phyloP scores from a whole-genome alignment of 1,140 invertebrate species.

The Nephila pilipes region DNA sequence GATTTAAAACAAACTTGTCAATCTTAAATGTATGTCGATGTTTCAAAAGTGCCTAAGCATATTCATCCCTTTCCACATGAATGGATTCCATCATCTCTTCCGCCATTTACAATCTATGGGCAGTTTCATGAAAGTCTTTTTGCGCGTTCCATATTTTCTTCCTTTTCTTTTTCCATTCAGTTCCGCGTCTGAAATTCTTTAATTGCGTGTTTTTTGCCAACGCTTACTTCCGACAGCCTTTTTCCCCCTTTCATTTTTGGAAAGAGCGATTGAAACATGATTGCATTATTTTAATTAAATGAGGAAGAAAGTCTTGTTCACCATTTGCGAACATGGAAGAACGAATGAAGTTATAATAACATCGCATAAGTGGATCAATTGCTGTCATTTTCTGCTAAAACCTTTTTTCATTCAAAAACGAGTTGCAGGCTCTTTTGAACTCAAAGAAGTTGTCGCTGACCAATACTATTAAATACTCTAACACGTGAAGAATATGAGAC shows the following conservation, averaged over 20 bases:
- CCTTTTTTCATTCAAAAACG: background rate
- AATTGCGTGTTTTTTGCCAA: background rate
- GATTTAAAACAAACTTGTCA: background rate
- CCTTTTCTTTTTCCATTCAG: background rate
- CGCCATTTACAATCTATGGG: background rate
- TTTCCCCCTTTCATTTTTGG: background rate
- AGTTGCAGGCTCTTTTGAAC: background rate
- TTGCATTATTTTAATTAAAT: background rate
- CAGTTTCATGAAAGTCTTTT: background rate
- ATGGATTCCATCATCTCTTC: background rate
- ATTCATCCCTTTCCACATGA: background rate
- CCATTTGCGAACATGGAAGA: background rate
- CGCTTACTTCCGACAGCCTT: constrained; percentile 7
- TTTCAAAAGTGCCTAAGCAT: background rate
- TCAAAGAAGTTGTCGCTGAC: background rate
- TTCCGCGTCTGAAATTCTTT: background rate
- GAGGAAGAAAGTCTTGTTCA: background rate
- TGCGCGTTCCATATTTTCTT: background rate
- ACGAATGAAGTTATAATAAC: background rate
- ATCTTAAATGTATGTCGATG: background rate
- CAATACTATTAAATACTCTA: too few species aligned
- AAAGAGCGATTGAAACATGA: background rate
- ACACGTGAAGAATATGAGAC: too few species aligned
- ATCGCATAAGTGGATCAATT: background rate
- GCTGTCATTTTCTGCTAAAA: background rate